Base-by-base conservation (phyloP, 2,888 invertebrate species). In the Lycaena phlaeas region DNA sequence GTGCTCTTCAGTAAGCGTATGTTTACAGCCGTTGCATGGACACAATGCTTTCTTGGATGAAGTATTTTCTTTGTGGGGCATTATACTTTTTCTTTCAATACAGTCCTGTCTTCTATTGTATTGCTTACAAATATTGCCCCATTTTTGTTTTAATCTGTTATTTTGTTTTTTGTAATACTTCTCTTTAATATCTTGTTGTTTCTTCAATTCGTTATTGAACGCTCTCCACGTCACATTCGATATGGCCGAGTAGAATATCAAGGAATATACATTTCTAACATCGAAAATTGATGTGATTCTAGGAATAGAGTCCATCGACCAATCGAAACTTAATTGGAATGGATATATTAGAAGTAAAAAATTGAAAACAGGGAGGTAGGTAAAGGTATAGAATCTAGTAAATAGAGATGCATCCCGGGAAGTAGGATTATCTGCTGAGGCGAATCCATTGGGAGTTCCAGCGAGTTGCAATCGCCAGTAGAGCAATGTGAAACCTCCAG, bases 301-400 rank as follows among this genome's bases (percentile, higher is more conserved):
- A 5, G 97, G 96, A 59, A 98, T 90, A 1, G 98, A 92, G 57
- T 97, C 96, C 98, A 98, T 98, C 15, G 97, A 97, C 98, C 98
- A 98, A 78, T 98, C 98, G 81, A 97, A 98, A 72, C 97, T 97
- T 41, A 98, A 86, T 53, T 91, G 90, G 55, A 89, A 88, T 4
- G 98, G 98, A 70, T 91, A 95, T 27, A 97, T 69, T 45, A 98
- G 86, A 60, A 98, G 88, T 71, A 90, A 89, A 60, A 96, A 91
- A 78, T 98, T 97, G 66, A 95, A 92, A 30, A 93, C 92, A 27
- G 98, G 97, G 55, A 98, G 88, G 71, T 96, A 96, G 50, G 92
- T 86, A 78, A 97, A 98, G 38, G 98, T 98, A 61, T 96, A 88
- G 43, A 93, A 86, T 51, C 98, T 88, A 28, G 95, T 94, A 56